Evolutionary conservation across 1,140 invertebrate species (phyloP).

Genomic region (Choristoneura fumiferana): DNA sequence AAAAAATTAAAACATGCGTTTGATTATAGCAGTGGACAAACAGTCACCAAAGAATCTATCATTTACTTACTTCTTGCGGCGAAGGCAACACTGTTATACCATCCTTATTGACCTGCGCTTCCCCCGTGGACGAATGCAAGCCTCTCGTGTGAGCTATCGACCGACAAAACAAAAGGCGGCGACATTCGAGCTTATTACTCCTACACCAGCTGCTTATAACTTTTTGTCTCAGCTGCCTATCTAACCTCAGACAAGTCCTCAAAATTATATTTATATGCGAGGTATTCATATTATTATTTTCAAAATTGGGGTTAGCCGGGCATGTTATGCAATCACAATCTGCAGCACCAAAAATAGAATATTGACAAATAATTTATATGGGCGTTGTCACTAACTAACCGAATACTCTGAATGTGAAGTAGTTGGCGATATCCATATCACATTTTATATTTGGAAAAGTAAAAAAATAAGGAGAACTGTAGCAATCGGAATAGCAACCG

Average conservation of each 20-base stretch:
- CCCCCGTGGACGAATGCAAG: constrained; percentile 36
- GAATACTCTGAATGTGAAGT: no score
- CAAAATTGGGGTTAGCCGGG: constrained; percentile 30
- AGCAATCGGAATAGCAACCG: no score
- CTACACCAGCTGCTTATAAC: constrained; percentile 35
- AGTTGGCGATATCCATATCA: no score
- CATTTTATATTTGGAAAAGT: no score
- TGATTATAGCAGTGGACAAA: no score
- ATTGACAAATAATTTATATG: no score
- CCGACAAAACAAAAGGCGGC: not conserved
- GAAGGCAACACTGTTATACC: constrained; percentile 47
- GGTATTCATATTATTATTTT: constrained; percentile 59
- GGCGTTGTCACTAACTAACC: no score
- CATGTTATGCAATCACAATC: constrained; percentile 61
- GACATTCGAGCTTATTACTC: constrained; percentile 28
- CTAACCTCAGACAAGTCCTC: constrained; percentile 51
- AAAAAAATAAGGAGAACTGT: no score
- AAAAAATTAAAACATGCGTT: no score
- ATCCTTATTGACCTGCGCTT: constrained; percentile 47
- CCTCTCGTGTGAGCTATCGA: constrained; percentile 20
- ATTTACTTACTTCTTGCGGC: constrained; percentile 59
- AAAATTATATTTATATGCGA: constrained; percentile 47
- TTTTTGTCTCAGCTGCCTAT: constrained; percentile 39
- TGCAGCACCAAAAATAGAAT: no score
- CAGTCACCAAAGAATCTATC: no score